Percentiles rank a stretch among this genome's conserved stretches.
phyloP scores from a whole-genome alignment of 2,113 vertebrate species.

The Pica pica region DNA sequence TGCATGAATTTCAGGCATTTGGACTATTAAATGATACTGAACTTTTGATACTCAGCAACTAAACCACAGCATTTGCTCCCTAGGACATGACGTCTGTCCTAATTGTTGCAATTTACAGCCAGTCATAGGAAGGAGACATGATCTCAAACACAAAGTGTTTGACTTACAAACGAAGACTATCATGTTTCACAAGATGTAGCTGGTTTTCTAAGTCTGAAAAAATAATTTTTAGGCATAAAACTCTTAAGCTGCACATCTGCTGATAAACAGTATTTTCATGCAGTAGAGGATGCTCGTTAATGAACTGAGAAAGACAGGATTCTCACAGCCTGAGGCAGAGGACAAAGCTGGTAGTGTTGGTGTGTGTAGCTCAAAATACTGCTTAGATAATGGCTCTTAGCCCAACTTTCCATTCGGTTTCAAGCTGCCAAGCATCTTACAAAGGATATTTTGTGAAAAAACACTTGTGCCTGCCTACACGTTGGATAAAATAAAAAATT shows the following conservation, averaged over 20 bases:
- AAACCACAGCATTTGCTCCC: background rate
- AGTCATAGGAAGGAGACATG: background rate
- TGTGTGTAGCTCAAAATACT: background rate
- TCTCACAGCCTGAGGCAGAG: background rate
- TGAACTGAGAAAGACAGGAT: background rate
- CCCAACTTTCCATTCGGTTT: background rate
- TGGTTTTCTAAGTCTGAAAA: background rate
- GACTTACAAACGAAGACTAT: background rate
- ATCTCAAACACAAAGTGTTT: background rate
- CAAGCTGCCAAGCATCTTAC: background rate
- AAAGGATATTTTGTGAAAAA: slow-evolving; percentile 36
- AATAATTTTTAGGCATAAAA: background rate
- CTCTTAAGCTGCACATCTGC: background rate
- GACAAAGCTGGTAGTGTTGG: background rate
- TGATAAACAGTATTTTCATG: background rate
- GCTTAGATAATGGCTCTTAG: background rate
- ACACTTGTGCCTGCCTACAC: background rate
- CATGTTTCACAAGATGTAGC: background rate
- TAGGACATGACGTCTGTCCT: background rate
- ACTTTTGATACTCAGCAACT: background rate
- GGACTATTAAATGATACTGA: background rate
- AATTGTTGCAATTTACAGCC: background rate
- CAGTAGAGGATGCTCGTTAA: background rate
- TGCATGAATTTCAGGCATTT: background rate
- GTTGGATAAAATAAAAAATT: background rate